These are phyloP conservation scores for Enteromius afrohamiltoni DNA, from an alignment of 2,797 vertebrate species.

Conservation along the genomic window DNA sequence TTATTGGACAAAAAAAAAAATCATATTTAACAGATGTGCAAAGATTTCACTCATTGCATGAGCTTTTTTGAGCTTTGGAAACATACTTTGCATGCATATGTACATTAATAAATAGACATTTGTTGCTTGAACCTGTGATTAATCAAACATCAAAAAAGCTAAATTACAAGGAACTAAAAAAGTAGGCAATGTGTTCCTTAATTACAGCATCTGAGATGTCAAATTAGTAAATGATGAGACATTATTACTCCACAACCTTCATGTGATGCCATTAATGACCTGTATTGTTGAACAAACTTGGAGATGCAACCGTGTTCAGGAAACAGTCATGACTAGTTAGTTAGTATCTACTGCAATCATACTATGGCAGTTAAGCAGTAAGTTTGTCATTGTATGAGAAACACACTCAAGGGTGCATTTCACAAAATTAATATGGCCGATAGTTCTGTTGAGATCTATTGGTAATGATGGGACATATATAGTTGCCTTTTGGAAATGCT, in stretches of 20 bases:
- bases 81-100: neutral
- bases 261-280: neutral
- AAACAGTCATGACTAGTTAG: neutral
- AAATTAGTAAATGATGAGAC: neutral
- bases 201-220: neutral
- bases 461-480: neutral
- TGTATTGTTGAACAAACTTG: neutral
- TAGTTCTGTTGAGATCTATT: neutral
- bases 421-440: neutral
- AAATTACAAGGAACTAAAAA: neutral
- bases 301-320: neutral
- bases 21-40: neutral
- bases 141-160: neutral
- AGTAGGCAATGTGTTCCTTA: too few relatives aligned
- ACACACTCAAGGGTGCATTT: neutral
- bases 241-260: neutral
- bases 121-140: neutral
- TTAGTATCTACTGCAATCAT: neutral
- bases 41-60: neutral
- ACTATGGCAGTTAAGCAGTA: neutral
- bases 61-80: neutral
- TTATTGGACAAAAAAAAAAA: conserved; percentile 23
- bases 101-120: neutral
- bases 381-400: neutral
- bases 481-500: neutral